Conservation (phyloP, 2,888 invertebrate genomes). For the Acanthopleura granulata region DNA sequence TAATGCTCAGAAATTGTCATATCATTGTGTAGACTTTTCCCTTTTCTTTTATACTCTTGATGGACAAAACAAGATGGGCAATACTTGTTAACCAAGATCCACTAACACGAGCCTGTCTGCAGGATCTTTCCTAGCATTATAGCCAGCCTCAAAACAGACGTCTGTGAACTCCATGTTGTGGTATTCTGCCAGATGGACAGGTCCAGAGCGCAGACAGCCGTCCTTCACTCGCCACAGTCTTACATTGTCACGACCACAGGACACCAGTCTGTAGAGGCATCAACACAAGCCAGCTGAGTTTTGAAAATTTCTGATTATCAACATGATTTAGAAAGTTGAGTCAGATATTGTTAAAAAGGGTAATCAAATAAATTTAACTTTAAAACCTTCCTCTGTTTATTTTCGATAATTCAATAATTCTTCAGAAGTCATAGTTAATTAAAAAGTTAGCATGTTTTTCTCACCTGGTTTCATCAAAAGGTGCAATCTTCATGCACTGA, state of each 20-base stretch:
- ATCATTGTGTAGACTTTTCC: neutral
- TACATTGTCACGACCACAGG: conserved; percentile 68
- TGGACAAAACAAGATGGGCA: no score
- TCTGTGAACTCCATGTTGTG: conserved; percentile 68
- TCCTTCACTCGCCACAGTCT: conserved; percentile 68
- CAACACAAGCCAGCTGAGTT: no score
- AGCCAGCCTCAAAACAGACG: conserved; percentile 61
- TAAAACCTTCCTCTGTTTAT: no score
- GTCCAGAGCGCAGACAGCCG: conserved; percentile 64
- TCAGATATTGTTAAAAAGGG: no score
- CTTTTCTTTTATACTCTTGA: no score
- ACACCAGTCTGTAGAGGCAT: conserved; percentile 58
- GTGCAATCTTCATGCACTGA: conserved; percentile 59
- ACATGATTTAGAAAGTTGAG: no score
- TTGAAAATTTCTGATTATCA: no score
- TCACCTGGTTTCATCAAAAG: conserved; percentile 67
- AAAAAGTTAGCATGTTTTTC: neutral
- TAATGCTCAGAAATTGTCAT: no score
- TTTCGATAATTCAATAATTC: neutral
- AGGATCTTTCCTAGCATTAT: conserved; percentile 55
- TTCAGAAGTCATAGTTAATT: neutral
- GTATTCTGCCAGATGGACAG: conserved; percentile 65
- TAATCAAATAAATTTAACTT: no score
- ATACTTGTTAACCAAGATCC: no score
- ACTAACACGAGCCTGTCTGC: conserved; percentile 62